Evolutionary conservation across 1,140 invertebrate genomes (phyloP).

Genomic region (Pseudomyrmex flavicornis): DNA sequence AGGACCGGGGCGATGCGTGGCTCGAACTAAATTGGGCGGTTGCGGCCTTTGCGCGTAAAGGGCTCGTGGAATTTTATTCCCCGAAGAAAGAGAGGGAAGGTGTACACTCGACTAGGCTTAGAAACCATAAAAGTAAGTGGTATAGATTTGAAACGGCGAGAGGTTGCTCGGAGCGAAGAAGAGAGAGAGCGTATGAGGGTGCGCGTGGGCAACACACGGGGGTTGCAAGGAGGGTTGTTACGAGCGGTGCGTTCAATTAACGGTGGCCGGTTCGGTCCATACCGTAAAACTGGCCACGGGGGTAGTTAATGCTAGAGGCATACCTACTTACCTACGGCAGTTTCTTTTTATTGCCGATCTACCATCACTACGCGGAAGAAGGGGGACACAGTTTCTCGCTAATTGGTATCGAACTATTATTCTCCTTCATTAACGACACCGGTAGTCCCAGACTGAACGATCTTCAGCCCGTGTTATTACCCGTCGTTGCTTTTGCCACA

Average conservation of each 20-base stretch:
- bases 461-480: constrained; percentile 34
- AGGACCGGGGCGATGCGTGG: constrained; percentile 66
- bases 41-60: constrained; percentile 36
- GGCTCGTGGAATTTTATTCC: constrained; percentile 72
- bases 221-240: constrained; percentile 72
- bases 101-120: constrained; percentile 75
- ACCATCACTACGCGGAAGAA: constrained; percentile 69
- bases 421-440: constrained; percentile 77
- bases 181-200: constrained; percentile 23
- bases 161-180: constrained; percentile 39
- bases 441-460: constrained; percentile 67
- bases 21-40: constrained; percentile 66
- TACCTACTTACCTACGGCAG: constrained; percentile 84
- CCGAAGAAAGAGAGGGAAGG: constrained; percentile 65
- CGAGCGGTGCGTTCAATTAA: constrained; percentile 85
- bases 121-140: constrained; percentile 82
- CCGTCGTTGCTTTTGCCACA: constrained; percentile 11
- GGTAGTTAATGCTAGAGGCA: constrained; percentile 83
- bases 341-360: constrained; percentile 83
- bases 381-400: constrained; percentile 79
- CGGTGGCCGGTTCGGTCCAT: constrained; percentile 79
- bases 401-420: constrained; percentile 86
- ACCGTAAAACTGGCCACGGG: constrained; percentile 75
- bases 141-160: constrained; percentile 79
- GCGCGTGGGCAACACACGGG: constrained; percentile 7